Evolutionary conservation across 2,113 vertebrate species (phyloP).

Genomic region (Oryzias melastigma): DNA sequence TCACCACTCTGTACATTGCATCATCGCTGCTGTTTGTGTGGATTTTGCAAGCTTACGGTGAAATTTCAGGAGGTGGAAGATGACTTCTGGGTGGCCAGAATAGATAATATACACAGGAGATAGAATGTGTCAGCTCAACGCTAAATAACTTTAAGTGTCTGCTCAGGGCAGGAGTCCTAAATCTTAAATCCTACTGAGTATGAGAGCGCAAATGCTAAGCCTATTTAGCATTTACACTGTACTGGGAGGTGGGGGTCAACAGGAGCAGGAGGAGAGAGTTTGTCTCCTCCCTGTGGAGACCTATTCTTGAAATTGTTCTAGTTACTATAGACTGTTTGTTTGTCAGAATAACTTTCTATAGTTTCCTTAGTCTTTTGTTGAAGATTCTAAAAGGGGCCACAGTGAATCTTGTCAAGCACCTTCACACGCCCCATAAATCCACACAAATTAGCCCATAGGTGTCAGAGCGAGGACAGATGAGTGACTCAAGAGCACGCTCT

Average conservation of each 20-base stretch:
- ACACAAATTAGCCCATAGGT: slow-evolving; percentile 38
- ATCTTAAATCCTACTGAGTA: slow-evolving; percentile 60
- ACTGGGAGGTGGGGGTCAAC: slow-evolving; percentile 33
- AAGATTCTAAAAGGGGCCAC: slow-evolving; percentile 41
- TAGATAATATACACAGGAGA: slow-evolving; percentile 42
- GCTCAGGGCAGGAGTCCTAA: slow-evolving; percentile 57
- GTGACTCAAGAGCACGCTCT: slow-evolving; percentile 46
- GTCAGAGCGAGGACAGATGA: slow-evolving; percentile 44
- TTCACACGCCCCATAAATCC: slow-evolving; percentile 61
- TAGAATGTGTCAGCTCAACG: slow-evolving; percentile 32
- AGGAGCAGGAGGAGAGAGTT: slow-evolving; percentile 37
- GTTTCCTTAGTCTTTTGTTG: too few species aligned
- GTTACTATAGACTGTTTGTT: too few species aligned
- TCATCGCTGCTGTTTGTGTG: slow-evolving; percentile 20
- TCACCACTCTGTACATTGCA: slow-evolving; percentile 21
- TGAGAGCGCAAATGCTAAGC: slow-evolving; percentile 43
- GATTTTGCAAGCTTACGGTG: slow-evolving; percentile 33
- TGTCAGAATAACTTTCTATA: too few species aligned
- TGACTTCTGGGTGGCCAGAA: slow-evolving; percentile 25
- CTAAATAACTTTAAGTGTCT: slow-evolving; percentile 46
- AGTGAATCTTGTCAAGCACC: slow-evolving; percentile 45
- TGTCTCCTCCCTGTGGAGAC: slow-evolving; percentile 37
- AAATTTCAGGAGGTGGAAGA: slow-evolving; percentile 39
- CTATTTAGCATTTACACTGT: slow-evolving; percentile 65
- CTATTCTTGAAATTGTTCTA: slow-evolving; percentile 1